Evolutionary conservation across 2,797 vertebrate species (phyloP).

Genomic region (Yasuhikotakia modesta): DNA sequence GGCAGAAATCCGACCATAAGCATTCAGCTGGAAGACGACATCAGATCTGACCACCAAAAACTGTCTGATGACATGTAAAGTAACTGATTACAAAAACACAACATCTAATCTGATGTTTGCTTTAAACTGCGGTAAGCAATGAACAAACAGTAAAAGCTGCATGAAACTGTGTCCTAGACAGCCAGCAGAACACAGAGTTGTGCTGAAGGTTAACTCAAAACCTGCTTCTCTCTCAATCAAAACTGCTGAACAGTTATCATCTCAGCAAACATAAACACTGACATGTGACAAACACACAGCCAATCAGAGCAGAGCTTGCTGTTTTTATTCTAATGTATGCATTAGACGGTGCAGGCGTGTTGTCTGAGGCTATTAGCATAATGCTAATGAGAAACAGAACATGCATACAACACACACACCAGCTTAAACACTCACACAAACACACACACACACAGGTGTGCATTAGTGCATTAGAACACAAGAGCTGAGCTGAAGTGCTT

Average conservation of each 20-base stretch:
- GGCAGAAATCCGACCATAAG: neutral
- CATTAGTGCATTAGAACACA: slow-evolving; percentile 13
- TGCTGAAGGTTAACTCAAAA: neutral
- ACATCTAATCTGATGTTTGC: neutral
- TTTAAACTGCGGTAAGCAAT: too few species aligned
- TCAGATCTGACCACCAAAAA: too few species aligned
- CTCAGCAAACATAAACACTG: too few species aligned
- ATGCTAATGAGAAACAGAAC: slow-evolving; percentile 17
- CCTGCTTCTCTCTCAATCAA: neutral
- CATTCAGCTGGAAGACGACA: too few species aligned
- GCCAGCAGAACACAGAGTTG: neutral
- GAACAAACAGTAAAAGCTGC: too few species aligned
- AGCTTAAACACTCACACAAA: too few species aligned
- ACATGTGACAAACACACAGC: neutral
- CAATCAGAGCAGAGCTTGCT: neutral
- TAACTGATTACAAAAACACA: neutral
- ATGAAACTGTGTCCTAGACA: neutral
- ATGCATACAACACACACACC: too few species aligned
- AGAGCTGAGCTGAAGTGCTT: slow-evolving; percentile 2
- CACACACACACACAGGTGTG: slow-evolving; percentile 28
- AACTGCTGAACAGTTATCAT: neutral
- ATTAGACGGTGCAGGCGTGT: slow-evolving; percentile 1
- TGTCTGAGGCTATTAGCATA: slow-evolving; percentile 24
- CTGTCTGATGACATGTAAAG: too few species aligned
- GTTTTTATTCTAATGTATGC: neutral